Evolutionary conservation across 2,113 vertebrate species (phyloP), one percentile per base, ranked within the genome.

Genomic region (Cervus canadensis): DNA sequence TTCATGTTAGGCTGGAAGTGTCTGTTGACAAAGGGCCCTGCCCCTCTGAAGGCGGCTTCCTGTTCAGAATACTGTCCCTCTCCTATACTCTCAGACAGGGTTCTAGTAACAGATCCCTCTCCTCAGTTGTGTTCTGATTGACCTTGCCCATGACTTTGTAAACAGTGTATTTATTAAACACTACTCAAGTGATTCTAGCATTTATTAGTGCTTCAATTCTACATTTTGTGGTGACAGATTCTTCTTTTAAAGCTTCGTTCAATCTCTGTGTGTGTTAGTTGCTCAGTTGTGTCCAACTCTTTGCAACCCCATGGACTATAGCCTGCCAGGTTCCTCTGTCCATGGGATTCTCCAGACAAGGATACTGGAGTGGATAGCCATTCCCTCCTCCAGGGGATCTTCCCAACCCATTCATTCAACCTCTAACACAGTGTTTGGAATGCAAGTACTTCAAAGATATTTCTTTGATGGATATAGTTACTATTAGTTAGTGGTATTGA

Each of bases 31-130:
- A 78, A 97, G 81, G 45, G 10, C 9, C 81, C 5, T 90, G 3
- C 5, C 17, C 25, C 26, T 43, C 21, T 67, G 9, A 79, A 82
- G 43, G 23, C 0, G 5, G 2, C 3, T 7, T 13, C 17, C 12
- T 76, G 4, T 89, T 8, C 67, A 40, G 67, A 23, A 21, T 71
- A 71, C n/a, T 71, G 67, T 0, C 19, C n/a, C n/a, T 40, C 19
- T 71, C n/a, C 12, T 82, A 3, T 74, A 23, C 11, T 60, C 23
- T 79, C 25, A 6, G 43, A 54, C 12, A 50, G 14, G 7, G 2
- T 87, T 59, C 16, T 7, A 10, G 15, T 16, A 17, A 79, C 26
- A 64, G 11, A 33, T 33, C 1, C 3, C 67, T 43, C 5, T 60
- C 13, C 10, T 81, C 28, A 71, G 9, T 23, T 90, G 15, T 90